phyloP scores from a whole-genome alignment of 2,113 vertebrate genomes.

The Syrmaticus mikado region DNA sequence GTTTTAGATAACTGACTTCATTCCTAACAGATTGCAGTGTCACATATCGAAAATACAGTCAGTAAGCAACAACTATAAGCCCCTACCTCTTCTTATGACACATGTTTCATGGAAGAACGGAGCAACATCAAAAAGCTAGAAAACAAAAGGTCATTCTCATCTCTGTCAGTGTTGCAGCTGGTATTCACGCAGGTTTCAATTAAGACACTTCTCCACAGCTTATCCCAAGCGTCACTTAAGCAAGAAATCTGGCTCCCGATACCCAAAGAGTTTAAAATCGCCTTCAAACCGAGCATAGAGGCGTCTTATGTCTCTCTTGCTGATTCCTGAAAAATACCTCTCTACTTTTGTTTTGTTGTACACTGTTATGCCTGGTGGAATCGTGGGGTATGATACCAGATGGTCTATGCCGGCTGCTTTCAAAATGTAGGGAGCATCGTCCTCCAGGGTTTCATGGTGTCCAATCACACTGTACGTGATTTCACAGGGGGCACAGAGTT shows the following conservation, averaged over 20 bases:
- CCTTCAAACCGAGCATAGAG: constrained; percentile 90
- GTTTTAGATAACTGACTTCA: background rate
- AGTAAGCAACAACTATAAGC: constrained; percentile 47
- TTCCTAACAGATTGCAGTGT: constrained; percentile 10
- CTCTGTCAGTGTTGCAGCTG: constrained; percentile 37
- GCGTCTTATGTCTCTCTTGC: constrained; percentile 89
- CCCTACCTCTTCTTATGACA: constrained; percentile 36
- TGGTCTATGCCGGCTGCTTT: constrained; percentile 87
- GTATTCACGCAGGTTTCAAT: background rate
- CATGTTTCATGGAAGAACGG: constrained; percentile 51
- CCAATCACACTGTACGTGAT: constrained; percentile 90
- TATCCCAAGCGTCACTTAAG: constrained; percentile 77
- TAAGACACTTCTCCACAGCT: constrained; percentile 20
- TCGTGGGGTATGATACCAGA: constrained; percentile 91
- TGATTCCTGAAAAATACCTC: constrained; percentile 90
- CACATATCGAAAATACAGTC: constrained; percentile 26
- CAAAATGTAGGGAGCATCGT: constrained; percentile 90
- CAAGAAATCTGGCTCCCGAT: constrained; percentile 90
- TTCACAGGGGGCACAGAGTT: constrained; percentile 95
- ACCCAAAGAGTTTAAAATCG: constrained; percentile 95
- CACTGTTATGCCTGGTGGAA: constrained; percentile 92
- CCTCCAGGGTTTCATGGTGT: constrained; percentile 95
- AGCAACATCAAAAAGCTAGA: constrained; percentile 43
- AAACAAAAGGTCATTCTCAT: constrained; percentile 21
- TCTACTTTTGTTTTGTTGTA: constrained; percentile 97